These are phyloP conservation scores for Caenorhabditis sulstoni DNA, from an alignment of 2,888 invertebrate species.

Conservation along the genomic window DNA sequence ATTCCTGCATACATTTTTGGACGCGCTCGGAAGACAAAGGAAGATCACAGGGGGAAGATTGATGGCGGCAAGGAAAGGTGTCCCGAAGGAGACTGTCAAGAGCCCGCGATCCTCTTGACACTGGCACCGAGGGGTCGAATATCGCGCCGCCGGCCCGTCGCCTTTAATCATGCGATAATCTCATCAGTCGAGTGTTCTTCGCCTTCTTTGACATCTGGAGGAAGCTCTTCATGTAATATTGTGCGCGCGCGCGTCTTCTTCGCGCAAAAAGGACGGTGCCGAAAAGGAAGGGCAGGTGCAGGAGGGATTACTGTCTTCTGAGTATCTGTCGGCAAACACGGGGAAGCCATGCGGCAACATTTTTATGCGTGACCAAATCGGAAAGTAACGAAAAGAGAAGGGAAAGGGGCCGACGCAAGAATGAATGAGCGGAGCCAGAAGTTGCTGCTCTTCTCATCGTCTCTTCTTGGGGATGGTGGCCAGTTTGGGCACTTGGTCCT, in stretches of 20 bases:
- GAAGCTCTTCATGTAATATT: conserved; percentile 50
- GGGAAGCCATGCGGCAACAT: conserved; percentile 24
- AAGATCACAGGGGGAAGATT: conserved; percentile 33
- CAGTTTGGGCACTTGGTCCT: conserved; percentile 48
- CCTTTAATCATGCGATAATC: conserved; percentile 59
- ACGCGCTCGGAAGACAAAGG: conserved; percentile 25
- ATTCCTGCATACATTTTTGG: conserved; percentile 37
- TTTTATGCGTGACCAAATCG: conserved; percentile 46
- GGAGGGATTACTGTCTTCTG: conserved; percentile 43
- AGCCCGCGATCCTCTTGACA: conserved; percentile 19
- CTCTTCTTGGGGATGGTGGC: conserved; percentile 49
- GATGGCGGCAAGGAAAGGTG: conserved; percentile 36
- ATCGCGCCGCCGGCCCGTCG: conserved; percentile 6
- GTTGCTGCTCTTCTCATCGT: conserved; percentile 17
- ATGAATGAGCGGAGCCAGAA: background rate
- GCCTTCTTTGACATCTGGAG: conserved; percentile 46
- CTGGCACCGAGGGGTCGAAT: conserved; percentile 19
- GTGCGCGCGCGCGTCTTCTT: conserved; percentile 28
- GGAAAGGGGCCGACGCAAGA: background rate
- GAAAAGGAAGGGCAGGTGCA: conserved; percentile 42
- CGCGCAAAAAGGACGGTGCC: conserved; percentile 30
- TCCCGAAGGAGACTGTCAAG: conserved; percentile 8
- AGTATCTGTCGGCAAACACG: conserved; percentile 46
- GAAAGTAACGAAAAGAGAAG: conserved; percentile 5
- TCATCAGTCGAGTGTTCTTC: conserved; percentile 40